Evolutionary conservation across 2,888 invertebrate genomes (phyloP).

Genomic region (Epinotia ramella): DNA sequence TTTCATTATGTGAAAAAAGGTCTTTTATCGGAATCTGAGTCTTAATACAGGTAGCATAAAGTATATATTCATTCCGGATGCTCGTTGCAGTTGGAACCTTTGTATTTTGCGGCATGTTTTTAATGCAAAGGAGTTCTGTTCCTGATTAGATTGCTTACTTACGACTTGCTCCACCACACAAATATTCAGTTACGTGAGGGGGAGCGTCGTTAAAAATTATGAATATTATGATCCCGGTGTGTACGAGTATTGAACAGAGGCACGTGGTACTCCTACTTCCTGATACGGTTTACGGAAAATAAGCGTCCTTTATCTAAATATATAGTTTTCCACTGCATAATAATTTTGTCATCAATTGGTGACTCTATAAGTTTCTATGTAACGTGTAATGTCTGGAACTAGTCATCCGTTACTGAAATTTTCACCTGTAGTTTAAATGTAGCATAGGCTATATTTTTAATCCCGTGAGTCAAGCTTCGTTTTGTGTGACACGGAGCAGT

Average conservation of each 20-base stretch:
- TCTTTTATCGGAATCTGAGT: background rate
- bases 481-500: too few species aligned
- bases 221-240: background rate
- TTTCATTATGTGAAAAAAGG: conserved; percentile 10
- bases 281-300: too few species aligned
- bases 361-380: too few species aligned
- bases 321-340: too few species aligned
- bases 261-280: too few species aligned
- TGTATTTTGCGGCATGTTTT: background rate
- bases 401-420: too few species aligned
- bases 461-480: too few species aligned
- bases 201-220: background rate
- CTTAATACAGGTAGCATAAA: background rate
- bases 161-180: background rate
- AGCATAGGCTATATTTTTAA: too few species aligned
- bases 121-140: conserved; percentile 13
- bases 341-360: too few species aligned
- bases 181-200: conserved; percentile 9
- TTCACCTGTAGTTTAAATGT: too few species aligned
- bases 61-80: background rate
- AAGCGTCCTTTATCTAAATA: too few species aligned
- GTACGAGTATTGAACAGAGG: background rate
- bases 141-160: conserved; percentile 23
- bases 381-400: too few species aligned
- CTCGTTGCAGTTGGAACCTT: background rate